Conservation (phyloP, 92 coral and sea anemone species). For the Siderastrea siderea region DNA sequence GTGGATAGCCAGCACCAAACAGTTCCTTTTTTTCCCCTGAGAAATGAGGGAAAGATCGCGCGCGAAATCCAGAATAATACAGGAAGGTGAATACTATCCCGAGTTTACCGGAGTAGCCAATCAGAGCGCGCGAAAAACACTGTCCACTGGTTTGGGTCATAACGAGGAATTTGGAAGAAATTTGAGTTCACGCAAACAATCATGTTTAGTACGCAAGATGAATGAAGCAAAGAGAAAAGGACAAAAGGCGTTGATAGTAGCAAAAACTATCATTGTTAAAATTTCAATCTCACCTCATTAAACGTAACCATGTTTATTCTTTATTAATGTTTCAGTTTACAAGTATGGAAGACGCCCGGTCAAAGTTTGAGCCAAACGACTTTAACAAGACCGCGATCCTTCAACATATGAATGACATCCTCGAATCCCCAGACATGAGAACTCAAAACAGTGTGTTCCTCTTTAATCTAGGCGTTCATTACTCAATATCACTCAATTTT, state of each 20-base stretch:
- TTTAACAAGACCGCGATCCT: conserved; percentile 50
- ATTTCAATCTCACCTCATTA: background rate
- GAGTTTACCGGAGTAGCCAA: no score
- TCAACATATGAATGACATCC: conserved; percentile 39
- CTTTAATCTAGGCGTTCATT: conserved; percentile 75
- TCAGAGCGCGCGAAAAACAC: no score
- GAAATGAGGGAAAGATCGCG: no score
- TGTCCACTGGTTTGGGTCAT: no score
- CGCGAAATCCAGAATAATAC: no score
- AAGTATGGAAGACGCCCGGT: conserved; percentile 44
- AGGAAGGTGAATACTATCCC: no score
- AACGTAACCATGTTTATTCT: background rate
- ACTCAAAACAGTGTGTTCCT: conserved; percentile 59
- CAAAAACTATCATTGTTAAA: background rate
- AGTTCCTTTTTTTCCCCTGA: no score
- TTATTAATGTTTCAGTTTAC: conserved; percentile 29
- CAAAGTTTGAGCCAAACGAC: conserved; percentile 66
- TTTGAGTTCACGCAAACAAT: no score
- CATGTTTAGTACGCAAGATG: no score
- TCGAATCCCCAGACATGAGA: conserved; percentile 49
- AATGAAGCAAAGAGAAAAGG: no score
- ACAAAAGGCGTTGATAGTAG: background rate
- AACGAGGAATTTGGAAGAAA: no score
- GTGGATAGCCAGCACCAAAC: no score
- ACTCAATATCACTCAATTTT: conserved; percentile 63